Evolutionary conservation across 2,113 vertebrate genomes (phyloP).

Genomic region (Neopipo cinnamomea): DNA sequence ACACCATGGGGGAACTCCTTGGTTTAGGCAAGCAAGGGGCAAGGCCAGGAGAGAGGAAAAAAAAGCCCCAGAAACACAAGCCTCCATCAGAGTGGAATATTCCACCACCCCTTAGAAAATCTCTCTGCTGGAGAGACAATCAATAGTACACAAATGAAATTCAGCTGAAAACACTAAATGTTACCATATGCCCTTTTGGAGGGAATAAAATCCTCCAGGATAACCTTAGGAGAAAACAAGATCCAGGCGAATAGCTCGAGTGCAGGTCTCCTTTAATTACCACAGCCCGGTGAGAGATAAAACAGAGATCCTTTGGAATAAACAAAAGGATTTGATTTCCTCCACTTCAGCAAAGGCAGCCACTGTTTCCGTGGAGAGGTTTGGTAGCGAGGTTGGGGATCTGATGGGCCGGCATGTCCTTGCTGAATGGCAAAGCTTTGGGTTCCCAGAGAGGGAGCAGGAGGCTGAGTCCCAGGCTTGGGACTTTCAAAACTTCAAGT

Average conservation of each 20-base stretch:
- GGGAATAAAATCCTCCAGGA: constrained; percentile 9
- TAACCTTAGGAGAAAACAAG: constrained; percentile 33
- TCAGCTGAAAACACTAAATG: constrained; percentile 12
- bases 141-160: constrained; percentile 18
- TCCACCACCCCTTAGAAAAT: neutral
- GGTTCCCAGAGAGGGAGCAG: neutral
- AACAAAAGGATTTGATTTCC: constrained; percentile 45
- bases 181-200: constrained; percentile 25
- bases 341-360: neutral
- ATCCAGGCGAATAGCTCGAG: neutral
- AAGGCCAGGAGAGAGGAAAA: neutral
- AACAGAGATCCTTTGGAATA: constrained; percentile 38
- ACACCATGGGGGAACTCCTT: neutral
- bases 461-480: neutral
- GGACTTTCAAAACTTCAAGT: constrained; percentile 7
- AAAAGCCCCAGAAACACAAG: neutral
- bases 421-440: neutral
- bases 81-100: neutral
- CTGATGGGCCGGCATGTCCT: neutral
- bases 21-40: fast-evolving
- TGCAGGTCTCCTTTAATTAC: constrained; percentile 63
- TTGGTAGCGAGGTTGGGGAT: neutral
- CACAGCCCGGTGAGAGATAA: constrained; percentile 33
- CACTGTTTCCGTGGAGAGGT: neutral
- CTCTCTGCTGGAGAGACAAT: neutral